Conservation (phyloP, 2,888 invertebrate species). For the Heteropelma amictum region DNA sequence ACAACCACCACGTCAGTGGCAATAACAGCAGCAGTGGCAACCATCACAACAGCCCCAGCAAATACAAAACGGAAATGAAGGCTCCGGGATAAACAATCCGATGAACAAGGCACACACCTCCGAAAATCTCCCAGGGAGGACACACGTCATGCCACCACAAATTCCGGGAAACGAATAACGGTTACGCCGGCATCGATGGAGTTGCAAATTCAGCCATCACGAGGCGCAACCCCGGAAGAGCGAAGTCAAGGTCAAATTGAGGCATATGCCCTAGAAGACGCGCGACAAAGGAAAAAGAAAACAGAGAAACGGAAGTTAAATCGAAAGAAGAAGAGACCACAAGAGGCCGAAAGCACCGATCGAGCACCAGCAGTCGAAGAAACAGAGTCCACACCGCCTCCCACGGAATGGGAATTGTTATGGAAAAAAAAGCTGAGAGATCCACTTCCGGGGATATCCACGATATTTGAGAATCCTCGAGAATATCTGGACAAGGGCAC, state of each 20-base stretch:
- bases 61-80: no score
- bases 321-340: neutral
- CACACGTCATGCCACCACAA: neutral
- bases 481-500: no score
- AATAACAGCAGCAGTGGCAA: no score
- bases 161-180: slow-evolving; percentile 1
- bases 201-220: neutral
- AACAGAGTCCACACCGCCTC: neutral
- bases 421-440: no score
- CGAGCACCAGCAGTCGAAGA: neutral
- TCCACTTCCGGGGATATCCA: no score
- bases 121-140: neutral
- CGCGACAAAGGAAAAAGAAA: neutral
- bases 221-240: neutral
- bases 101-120: no score
- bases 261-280: neutral
- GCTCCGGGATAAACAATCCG: no score
- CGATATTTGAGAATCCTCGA: no score
- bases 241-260: no score
- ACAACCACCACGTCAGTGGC: no score
- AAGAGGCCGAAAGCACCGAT: neutral
- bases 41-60: no score
- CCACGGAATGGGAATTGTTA: no score
- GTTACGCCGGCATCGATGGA: slow-evolving; percentile 11
- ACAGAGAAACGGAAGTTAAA: neutral